phyloP scores from a whole-genome alignment of 2,113 vertebrate genomes.

The Paradoxurus hermaphroditus region DNA sequence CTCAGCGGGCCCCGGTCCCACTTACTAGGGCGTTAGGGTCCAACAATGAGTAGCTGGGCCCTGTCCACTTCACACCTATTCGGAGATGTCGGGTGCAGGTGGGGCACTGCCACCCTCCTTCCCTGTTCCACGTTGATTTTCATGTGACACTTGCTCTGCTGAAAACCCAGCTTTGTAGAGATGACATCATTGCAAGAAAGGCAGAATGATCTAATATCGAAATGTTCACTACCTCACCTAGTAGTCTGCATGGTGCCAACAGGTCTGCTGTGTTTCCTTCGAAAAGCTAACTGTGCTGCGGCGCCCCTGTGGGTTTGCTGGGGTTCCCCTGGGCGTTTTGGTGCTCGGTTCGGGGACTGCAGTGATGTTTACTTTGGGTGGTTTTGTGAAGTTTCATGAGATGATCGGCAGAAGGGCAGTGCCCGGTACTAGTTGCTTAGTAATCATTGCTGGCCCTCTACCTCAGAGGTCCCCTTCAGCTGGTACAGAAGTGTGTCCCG shows the following conservation, averaged over 20 bases:
- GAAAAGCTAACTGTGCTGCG: too few species aligned
- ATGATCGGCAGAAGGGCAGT: not conserved
- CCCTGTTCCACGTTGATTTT: not conserved
- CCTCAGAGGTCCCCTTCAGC: not conserved
- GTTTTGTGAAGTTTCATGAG: not conserved
- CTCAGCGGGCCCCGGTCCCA: not conserved
- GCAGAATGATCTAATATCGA: not conserved
- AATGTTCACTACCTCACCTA: too few species aligned
- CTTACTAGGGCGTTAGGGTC: not conserved
- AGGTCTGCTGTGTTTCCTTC: not conserved
- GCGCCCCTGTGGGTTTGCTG: not conserved
- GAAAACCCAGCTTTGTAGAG: not conserved
- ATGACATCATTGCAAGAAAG: not conserved
- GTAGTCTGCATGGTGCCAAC: too few species aligned
- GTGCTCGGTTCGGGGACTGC: not conserved
- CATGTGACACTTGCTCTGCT: not conserved
- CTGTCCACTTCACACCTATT: rapidly evolving
- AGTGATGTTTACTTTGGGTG: not conserved
- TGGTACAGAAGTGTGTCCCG: not conserved
- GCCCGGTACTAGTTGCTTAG: not conserved
- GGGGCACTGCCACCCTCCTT: not conserved
- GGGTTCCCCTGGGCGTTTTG: not conserved
- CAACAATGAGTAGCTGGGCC: not conserved
- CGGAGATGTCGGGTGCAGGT: not conserved
- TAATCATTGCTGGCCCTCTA: too few species aligned